Evolutionary conservation across 2,888 invertebrate species (phyloP).

Genomic region (Ormia ochracea): DNA sequence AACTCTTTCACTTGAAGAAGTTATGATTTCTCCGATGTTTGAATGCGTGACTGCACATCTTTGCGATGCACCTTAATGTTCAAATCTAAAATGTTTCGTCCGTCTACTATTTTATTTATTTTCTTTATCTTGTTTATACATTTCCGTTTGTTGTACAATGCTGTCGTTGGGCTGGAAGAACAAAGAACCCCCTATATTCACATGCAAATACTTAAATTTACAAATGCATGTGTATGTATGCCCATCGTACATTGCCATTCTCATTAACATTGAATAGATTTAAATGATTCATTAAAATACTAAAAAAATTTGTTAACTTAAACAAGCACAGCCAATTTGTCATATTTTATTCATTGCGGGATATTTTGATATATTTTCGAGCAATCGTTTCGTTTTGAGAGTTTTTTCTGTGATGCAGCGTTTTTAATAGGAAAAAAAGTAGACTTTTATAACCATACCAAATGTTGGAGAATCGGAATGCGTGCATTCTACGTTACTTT

Average conservation of each 20-base stretch:
- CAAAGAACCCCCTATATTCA: constrained; percentile 50
- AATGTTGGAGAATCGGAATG: too few species aligned
- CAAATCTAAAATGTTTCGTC: background rate
- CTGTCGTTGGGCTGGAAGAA: constrained; percentile 55
- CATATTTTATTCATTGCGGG: too few species aligned
- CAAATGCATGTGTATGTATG: background rate
- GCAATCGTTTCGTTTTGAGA: too few species aligned
- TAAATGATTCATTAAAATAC: constrained; percentile 56
- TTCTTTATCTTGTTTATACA: background rate
- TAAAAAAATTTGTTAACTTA: constrained; percentile 54
- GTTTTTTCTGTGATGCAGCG: too few species aligned
- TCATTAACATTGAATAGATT: constrained; percentile 34
- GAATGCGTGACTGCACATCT: background rate
- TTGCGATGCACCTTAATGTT: background rate
- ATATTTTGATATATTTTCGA: too few species aligned
- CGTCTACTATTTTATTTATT: background rate
- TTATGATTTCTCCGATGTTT: background rate
- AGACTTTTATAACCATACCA: too few species aligned
- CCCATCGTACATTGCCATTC: background rate
- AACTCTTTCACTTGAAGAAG: background rate
- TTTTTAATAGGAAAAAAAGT: too few species aligned
- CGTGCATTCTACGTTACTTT: too few species aligned
- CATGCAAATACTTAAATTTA: constrained; percentile 6
- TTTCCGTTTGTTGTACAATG: constrained; percentile 18
- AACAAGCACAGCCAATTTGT: too few species aligned